Conservation (phyloP, 2,113 vertebrate species). For the Morone saxatilis region DNA sequence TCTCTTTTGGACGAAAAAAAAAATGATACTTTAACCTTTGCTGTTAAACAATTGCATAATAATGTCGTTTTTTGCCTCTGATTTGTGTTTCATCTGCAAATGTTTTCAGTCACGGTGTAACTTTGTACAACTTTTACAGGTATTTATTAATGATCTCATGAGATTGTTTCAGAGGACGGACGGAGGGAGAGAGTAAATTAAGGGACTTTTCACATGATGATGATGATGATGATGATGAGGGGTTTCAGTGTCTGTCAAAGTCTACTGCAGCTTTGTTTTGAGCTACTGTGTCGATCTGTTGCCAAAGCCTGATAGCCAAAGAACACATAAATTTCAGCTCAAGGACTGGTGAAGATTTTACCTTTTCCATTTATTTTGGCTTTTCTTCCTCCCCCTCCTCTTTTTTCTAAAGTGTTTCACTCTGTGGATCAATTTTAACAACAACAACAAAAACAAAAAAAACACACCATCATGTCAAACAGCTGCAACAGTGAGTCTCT, state of each 20-base stretch:
- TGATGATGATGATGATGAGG: constrained; percentile 21
- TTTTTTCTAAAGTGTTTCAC: constrained; percentile 60
- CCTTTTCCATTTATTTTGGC: constrained; percentile 48
- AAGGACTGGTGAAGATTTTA: constrained; percentile 80
- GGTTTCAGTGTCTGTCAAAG: constrained; percentile 60
- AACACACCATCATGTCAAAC: constrained; percentile 53
- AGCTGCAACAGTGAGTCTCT: constrained; percentile 27
- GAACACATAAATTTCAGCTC: constrained; percentile 89
- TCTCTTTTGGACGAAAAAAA: constrained; percentile 67
- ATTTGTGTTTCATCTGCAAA: constrained; percentile 77
- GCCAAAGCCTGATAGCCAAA: constrained; percentile 98
- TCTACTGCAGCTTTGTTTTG: constrained; percentile 84
- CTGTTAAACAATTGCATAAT: constrained; percentile 74
- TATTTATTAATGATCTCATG: constrained; percentile 78
- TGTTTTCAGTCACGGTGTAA: constrained; percentile 78
- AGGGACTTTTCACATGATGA: constrained; percentile 48
- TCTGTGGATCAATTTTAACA: constrained; percentile 57
- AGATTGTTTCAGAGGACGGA: constrained; percentile 66
- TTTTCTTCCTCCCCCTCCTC: constrained; percentile 33
- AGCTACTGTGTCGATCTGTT: constrained; percentile 88
- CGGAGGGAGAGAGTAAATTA: constrained; percentile 21
- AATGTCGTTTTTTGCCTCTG: constrained; percentile 69
- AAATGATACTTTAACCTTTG: constrained; percentile 47
- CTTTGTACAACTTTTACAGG: constrained; percentile 85
- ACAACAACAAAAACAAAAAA: constrained; percentile 13